Evolutionary conservation across 2,797 vertebrate species (phyloP).

Genomic region (Odontamblyopus lacepedii): DNA sequence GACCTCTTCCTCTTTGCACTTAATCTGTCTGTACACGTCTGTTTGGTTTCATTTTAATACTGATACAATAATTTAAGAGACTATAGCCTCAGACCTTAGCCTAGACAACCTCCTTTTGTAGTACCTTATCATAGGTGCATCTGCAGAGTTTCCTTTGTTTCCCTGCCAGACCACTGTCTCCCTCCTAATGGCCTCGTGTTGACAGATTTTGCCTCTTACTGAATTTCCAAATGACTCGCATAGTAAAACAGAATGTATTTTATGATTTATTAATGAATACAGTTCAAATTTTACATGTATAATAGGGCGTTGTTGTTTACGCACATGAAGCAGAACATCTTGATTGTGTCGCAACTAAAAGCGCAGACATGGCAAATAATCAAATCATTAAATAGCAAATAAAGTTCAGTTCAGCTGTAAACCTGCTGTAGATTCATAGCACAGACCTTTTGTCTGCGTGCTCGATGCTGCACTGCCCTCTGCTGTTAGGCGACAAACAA

Average conservation of each 20-base stretch:
- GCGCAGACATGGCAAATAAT: neutral
- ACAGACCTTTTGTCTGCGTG: neutral
- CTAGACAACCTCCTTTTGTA: neutral
- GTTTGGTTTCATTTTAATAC: too few relatives aligned
- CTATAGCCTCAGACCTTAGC: neutral
- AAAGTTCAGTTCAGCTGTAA: too few relatives aligned
- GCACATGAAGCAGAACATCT: neutral
- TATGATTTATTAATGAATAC: too few relatives aligned
- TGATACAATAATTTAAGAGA: neutral
- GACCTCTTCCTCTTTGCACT: too few relatives aligned
- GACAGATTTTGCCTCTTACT: conserved; percentile 40
- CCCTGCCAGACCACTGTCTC: conserved; percentile 26
- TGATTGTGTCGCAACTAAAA: neutral
- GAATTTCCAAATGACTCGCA: neutral
- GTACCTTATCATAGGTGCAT: neutral
- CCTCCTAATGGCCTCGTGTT: conserved; percentile 49
- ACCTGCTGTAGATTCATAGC: neutral
- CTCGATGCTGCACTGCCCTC: neutral
- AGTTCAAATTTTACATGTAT: neutral
- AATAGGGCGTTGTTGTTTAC: neutral
- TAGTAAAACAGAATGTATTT: neutral
- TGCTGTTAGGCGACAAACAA: neutral
- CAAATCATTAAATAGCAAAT: too few relatives aligned
- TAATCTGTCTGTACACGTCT: too few relatives aligned
- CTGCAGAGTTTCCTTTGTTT: conserved; percentile 31